Evolutionary conservation across 2,888 invertebrate genomes (phyloP).

Genomic region (Hemistola chrysoprasaria): DNA sequence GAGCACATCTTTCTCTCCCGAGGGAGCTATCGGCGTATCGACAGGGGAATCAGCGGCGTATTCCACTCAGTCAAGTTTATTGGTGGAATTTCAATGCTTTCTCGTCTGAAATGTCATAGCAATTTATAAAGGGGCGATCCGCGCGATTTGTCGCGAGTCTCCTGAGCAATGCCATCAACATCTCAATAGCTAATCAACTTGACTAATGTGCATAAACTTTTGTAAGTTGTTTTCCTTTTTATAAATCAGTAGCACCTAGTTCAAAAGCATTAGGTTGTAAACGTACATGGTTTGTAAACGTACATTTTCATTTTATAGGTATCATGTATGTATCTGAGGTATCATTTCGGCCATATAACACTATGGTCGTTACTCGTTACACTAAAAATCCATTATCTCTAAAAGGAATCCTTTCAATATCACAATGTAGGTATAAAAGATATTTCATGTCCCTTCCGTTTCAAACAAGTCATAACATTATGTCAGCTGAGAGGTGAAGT

Average conservation of each 20-base stretch:
- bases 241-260: no score
- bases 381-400: slow-evolving; percentile 17
- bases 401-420: slow-evolving; percentile 17
- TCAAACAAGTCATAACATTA: slow-evolving; percentile 22
- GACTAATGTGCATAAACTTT: slow-evolving; percentile 20
- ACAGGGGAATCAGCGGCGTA: slow-evolving; percentile 52
- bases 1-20: slow-evolving; percentile 58
- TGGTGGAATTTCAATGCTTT: slow-evolving; percentile 65
- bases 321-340: no score
- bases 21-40: slow-evolving; percentile 59
- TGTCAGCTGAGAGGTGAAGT: slow-evolving; percentile 16
- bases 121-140: slow-evolving; percentile 46
- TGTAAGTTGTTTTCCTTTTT: no score
- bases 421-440: slow-evolving; percentile 17
- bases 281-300: no score
- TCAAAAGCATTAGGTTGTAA: no score
- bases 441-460: slow-evolving; percentile 16
- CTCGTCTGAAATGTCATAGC: slow-evolving; percentile 56
- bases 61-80: slow-evolving; percentile 61
- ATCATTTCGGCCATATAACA: not conserved
- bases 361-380: slow-evolving; percentile 3
- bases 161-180: slow-evolving; percentile 27
- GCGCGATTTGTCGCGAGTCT: slow-evolving; percentile 15
- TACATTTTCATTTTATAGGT: no score
- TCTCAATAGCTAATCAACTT: slow-evolving; percentile 39